Evolutionary conservation across 37 sponge, comb jelly and placozoan species (phyloP).

Genomic region (Cladorhizidae sp.): DNA sequence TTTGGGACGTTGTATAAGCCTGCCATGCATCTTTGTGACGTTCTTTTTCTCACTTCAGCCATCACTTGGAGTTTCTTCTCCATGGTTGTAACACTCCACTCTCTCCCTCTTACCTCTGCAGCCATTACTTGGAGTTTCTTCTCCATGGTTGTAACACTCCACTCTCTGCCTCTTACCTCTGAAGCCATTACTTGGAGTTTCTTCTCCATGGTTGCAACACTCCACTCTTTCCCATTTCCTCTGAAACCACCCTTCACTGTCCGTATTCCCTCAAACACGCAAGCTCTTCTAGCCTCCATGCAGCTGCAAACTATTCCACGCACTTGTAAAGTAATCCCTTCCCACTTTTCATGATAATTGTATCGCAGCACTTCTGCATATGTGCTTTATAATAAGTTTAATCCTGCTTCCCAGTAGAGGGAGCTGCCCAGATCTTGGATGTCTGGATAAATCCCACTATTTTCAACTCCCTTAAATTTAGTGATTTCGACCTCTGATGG

Average conservation of each 20-base stretch:
- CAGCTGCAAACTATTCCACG: too few relatives aligned
- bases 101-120: not conserved
- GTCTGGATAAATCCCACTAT: not conserved
- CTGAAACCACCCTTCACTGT: not conserved
- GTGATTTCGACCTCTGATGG: too few relatives aligned
- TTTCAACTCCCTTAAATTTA: too few relatives aligned
- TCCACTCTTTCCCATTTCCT: not conserved
- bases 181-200: not conserved
- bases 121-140: not conserved
- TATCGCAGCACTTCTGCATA: too few relatives aligned
- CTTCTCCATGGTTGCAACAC: not conserved
- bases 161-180: not conserved
- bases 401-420: not conserved
- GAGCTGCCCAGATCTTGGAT: not conserved
- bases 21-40: not conserved
- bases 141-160: not conserved
- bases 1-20: not conserved
- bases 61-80: not conserved
- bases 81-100: not conserved
- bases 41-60: not conserved
- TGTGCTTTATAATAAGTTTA: too few relatives aligned
- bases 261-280: too few relatives aligned
- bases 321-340: too few relatives aligned
- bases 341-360: too few relatives aligned
- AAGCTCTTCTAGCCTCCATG: too few relatives aligned